Evolutionary conservation across 2,888 invertebrate species (phyloP).

Genomic region (Diabrotica balteata): DNA sequence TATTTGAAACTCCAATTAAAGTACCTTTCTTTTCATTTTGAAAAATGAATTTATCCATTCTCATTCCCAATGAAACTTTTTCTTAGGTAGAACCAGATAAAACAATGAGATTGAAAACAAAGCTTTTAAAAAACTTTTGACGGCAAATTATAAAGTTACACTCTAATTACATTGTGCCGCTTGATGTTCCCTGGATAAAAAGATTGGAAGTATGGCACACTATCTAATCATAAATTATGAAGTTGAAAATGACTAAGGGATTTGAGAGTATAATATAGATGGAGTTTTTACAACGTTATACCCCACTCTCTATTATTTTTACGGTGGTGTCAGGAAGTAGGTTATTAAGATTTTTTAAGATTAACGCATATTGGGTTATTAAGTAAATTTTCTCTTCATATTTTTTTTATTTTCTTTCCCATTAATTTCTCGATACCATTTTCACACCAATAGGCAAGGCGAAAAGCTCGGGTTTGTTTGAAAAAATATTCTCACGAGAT

Average conservation of each 20-base stretch:
- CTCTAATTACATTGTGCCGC: slow-evolving; percentile 21
- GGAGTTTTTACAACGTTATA: neutral
- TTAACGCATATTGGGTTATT: too few relatives aligned
- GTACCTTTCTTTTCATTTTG: slow-evolving; percentile 4
- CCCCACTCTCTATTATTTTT: too few relatives aligned
- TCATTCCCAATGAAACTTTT: slow-evolving; percentile 4
- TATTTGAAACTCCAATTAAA: neutral
- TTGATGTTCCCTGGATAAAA: slow-evolving; percentile 23
- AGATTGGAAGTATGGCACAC: slow-evolving; percentile 17
- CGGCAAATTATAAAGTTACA: slow-evolving; percentile 27
- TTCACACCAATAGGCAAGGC: too few relatives aligned
- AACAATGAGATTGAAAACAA: slow-evolving; percentile 21
- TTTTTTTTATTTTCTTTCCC: too few relatives aligned
- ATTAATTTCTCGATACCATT: too few relatives aligned
- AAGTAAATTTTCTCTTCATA: too few relatives aligned
- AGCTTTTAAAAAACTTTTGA: slow-evolving; percentile 23
- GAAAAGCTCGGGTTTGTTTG: too few relatives aligned
- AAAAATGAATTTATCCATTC: slow-evolving; percentile 9
- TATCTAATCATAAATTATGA: slow-evolving; percentile 18
- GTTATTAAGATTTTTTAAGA: too few relatives aligned
- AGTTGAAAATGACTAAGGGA: slow-evolving; percentile 16
- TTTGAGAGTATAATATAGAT: slow-evolving; percentile 8
- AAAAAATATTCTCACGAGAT: too few relatives aligned
- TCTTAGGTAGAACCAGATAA: slow-evolving; percentile 4
- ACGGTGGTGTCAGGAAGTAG: too few relatives aligned